A percentile compares a stretch with the other conserved stretches of the same genome.
phyloP scores from a whole-genome alignment of 2,113 vertebrate species.

The Dasypus novemcinctus region DNA sequence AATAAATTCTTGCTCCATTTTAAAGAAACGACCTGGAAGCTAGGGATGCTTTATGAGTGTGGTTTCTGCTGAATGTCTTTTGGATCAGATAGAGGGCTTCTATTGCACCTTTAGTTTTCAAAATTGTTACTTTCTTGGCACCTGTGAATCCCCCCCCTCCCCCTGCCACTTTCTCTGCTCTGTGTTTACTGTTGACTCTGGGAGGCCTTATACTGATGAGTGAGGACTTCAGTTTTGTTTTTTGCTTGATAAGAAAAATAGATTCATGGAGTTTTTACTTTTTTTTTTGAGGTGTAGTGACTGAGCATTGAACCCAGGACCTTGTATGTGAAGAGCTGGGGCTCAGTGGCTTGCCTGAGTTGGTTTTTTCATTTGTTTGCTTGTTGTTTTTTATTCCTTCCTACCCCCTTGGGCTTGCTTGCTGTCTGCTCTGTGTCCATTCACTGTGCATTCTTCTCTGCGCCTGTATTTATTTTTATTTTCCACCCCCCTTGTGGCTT shows the following conservation, averaged over 20 bases:
- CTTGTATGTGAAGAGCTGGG: no score
- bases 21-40: background rate
- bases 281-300: background rate
- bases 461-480: no score
- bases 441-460: no score
- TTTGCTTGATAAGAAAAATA: background rate
- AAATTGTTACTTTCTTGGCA: background rate
- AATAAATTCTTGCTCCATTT: background rate
- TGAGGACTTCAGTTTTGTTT: background rate
- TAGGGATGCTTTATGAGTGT: background rate
- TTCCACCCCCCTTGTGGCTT: no score
- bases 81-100: background rate
- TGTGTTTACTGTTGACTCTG: background rate
- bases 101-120: background rate
- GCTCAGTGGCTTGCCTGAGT: no score
- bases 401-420: no score
- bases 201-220: background rate
- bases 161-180: no score
- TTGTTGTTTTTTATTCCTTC: no score
- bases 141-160: no score
- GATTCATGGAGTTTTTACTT: background rate
- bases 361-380: no score
- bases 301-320: no score
- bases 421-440: no score
- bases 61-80: background rate